phyloP scores from a whole-genome alignment of 1,140 invertebrate species.

The Eurosta solidaginis region DNA sequence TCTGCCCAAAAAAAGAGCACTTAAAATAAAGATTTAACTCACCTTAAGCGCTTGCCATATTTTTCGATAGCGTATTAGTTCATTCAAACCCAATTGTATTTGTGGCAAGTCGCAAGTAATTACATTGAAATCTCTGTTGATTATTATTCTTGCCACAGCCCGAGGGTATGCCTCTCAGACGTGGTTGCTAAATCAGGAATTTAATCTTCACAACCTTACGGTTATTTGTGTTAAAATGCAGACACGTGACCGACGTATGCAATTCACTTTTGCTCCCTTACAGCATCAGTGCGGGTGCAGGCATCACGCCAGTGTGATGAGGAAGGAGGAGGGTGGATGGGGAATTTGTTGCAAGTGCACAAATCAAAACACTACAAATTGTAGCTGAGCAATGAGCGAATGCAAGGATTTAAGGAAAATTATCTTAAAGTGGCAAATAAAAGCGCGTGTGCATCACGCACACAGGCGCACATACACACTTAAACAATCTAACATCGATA shows the following conservation, averaged over 20 bases:
- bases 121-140: slow-evolving; percentile 4
- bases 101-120: slow-evolving; percentile 15
- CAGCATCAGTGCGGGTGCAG: background rate
- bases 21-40: background rate
- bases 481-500: background rate
- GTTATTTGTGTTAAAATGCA: slow-evolving; percentile 41
- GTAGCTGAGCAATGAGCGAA: background rate
- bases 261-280: background rate
- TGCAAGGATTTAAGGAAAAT: slow-evolving; percentile 2
- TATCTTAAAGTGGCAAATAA: slow-evolving; percentile 8
- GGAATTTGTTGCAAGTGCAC: slow-evolving; percentile 15
- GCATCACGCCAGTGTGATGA: background rate
- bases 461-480: background rate
- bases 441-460: background rate
- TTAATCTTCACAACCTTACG: slow-evolving; percentile 58
- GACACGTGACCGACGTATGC: slow-evolving; percentile 46
- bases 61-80: background rate
- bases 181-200: slow-evolving; percentile 37
- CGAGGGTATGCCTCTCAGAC: background rate
- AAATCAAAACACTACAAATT: slow-evolving; percentile 25
- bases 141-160: background rate
- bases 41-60: background rate
- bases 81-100: background rate
- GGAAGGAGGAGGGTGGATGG: background rate
- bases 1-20: too few relatives aligned